A percentile compares a stretch with the other conserved stretches of the same genome.
These are phyloP conservation scores for Carduelis carduelis DNA, from an alignment of 2,797 vertebrate species.

Conservation along the genomic window DNA sequence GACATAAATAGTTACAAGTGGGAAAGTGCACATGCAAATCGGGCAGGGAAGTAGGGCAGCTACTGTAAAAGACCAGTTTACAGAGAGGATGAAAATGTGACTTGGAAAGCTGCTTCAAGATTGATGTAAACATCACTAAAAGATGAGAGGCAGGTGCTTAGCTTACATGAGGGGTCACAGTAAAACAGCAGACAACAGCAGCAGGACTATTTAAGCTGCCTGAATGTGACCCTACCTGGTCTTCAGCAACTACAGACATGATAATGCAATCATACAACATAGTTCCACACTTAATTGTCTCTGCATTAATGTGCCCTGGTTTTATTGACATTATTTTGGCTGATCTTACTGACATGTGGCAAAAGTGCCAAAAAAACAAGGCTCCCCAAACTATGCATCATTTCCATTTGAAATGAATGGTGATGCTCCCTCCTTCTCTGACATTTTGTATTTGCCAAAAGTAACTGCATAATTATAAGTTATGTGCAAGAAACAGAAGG, in stretches of 20 bases:
- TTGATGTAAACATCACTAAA: neutral
- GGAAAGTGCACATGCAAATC: neutral
- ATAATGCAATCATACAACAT: neutral
- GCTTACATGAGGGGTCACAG: neutral
- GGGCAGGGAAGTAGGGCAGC: neutral
- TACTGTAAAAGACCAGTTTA: neutral
- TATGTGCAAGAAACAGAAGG: slow-evolving; percentile 51
- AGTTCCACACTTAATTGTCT: neutral
- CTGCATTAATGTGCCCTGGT: neutral
- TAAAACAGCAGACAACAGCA: neutral
- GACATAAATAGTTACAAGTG: neutral
- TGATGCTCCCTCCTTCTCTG: slow-evolving; percentile 8
- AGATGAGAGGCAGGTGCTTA: neutral
- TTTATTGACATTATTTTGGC: neutral
- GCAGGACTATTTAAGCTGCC: neutral
- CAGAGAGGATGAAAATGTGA: neutral
- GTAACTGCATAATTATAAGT: slow-evolving; percentile 51
- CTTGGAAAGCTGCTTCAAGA: neutral
- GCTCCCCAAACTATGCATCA: neutral
- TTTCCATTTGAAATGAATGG: slow-evolving; percentile 39
- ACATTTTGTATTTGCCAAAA: slow-evolving; percentile 55
- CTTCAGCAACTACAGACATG: neutral
- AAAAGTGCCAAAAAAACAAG: neutral
- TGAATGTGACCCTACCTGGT: neutral
- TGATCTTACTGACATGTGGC: neutral